phyloP scores from a whole-genome alignment of 2,113 vertebrate genomes.

The Picathartes gymnocephalus region DNA sequence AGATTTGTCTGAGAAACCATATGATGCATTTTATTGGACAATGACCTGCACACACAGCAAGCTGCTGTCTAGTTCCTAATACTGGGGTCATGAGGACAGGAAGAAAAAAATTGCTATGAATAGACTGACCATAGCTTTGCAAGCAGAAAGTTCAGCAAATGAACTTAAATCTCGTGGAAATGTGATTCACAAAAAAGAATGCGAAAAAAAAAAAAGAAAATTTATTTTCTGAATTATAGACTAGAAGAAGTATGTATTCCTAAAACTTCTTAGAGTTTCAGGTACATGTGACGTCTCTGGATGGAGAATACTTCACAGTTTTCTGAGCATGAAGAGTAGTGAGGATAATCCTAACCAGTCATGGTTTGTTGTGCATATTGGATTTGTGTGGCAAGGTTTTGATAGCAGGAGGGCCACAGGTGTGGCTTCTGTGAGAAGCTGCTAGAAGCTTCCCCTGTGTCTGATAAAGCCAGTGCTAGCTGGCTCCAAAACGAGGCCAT shows the following conservation, averaged over 20 bases:
- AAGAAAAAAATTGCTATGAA: background rate
- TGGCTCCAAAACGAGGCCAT: background rate
- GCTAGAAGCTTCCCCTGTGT: background rate
- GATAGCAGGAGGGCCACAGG: background rate
- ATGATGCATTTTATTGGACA: background rate
- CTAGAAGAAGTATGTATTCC: background rate
- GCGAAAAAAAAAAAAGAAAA: too few relatives aligned
- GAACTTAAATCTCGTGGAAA: background rate
- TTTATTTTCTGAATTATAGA: background rate
- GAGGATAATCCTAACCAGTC: background rate
- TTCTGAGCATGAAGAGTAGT: background rate
- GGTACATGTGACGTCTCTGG: background rate
- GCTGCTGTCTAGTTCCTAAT: background rate
- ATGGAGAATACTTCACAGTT: background rate
- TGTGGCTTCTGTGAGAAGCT: background rate
- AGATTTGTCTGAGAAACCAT: background rate
- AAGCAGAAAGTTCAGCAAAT: background rate
- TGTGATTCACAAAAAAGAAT: background rate
- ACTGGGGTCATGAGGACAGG: background rate
- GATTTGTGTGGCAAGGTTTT: background rate
- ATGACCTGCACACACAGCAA: background rate
- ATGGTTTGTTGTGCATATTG: background rate
- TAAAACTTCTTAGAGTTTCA: background rate
- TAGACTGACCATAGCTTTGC: background rate
- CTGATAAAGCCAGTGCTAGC: background rate